Percentiles rank a stretch among this genome's conserved stretches.
Evolutionary conservation across 2,888 invertebrate genomes (phyloP).

Genomic region (Drosophila vallismaia): DNA sequence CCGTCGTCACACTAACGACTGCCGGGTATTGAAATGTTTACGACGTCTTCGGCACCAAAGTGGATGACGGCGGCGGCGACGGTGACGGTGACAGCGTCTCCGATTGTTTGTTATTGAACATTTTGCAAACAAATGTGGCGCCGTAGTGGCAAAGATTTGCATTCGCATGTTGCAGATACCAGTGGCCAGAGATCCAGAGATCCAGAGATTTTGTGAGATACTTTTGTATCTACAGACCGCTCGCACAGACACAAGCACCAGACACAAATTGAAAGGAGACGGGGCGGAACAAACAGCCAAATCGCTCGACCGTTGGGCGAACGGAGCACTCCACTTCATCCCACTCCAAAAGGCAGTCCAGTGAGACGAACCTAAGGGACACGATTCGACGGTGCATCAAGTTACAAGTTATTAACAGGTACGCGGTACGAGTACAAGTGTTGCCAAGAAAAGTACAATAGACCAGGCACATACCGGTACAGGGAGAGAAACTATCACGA

Average conservation of each 20-base stretch:
- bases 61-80: constrained; percentile 51
- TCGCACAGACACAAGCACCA: constrained; percentile 18
- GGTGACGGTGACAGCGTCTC: constrained; percentile 42
- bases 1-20: constrained; percentile 13
- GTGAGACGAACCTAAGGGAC: constrained; percentile 41
- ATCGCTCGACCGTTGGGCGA: constrained; percentile 66
- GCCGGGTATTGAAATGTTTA: constrained; percentile 55
- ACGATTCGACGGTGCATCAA: constrained; percentile 58
- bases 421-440: constrained; percentile 55
- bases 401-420: constrained; percentile 78
- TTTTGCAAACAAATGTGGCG: constrained; percentile 64
- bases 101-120: constrained; percentile 67
- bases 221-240: constrained; percentile 37
- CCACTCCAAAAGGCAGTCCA: constrained; percentile 58
- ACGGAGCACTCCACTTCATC: constrained; percentile 1
- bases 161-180: constrained; percentile 46
- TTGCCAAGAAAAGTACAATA: constrained; percentile 38
- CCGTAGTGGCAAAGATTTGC: constrained; percentile 59
- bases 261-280: constrained; percentile 11
- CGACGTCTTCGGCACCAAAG: constrained; percentile 53
- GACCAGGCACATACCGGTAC: constrained; percentile 8
- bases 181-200: constrained; percentile 12
- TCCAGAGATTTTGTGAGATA: constrained; percentile 28
- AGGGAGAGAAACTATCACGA: neutral
- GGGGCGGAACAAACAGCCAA: constrained; percentile 21